Evolutionary conservation across 1,140 invertebrate genomes (phyloP), one percentile per base, ranked within the genome.

Genomic region (Wiebesia pumilae): DNA sequence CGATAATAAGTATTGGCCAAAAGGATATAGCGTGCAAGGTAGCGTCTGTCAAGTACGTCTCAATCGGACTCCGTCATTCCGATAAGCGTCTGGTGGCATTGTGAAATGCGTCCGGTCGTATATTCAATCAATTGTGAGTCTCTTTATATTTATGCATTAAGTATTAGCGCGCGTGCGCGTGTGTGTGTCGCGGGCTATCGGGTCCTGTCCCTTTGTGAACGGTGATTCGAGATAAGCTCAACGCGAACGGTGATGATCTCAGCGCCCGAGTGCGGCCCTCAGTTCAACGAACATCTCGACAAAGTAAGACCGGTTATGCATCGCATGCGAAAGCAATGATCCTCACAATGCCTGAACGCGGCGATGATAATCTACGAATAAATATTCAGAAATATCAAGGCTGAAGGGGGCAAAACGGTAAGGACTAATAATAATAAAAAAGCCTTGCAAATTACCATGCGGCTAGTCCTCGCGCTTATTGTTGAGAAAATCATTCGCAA

Each of bases 141-240:
- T 47, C 73, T 87, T 89, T 90, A 90, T 90, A 90, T 90, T 90
- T 90, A 90, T 90, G 88, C 88, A 90, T 90, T 87, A 89, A 90
- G 88, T 89, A 89, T 90, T 90, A 90, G 4, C 24, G 87, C 79
- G 87, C n/a, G n/a, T n/a, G n/a, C n/a, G n/a, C n/a, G n/a, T n/a
- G n/a, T n/a, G n/a, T 85, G 67, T 33, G 71, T 38, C 73, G 83
- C 73, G 73, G 35, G 88, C 78, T 85, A 88, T 89, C 87, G 87
- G 88, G 84, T 87, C 84, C 85, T 88, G 73, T 84, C 86, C 87
- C 85, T 89, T 89, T 89, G 88, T 88, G 85, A 83, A 40, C 84
- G 47, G 54, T 81, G 88, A 89, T 90, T 80, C 33, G 62, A 89
- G 89, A 88, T 89, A 88, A 87, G 84, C 88, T 90, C 90, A 90